Conservation (phyloP, 2,113 vertebrate genomes). For the Anser cygnoides region DNA sequence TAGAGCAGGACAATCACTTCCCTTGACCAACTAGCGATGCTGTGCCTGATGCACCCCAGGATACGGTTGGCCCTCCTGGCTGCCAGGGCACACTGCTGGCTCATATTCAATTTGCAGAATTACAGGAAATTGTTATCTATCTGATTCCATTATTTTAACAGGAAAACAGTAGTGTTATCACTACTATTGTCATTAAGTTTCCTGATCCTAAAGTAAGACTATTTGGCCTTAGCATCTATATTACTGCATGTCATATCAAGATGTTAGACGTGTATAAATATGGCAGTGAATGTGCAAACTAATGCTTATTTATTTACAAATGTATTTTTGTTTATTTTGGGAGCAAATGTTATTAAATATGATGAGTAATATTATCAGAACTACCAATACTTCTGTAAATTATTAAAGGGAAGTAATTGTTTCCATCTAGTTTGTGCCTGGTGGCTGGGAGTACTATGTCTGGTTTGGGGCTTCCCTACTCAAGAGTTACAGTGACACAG, state of each 20-base stretch:
- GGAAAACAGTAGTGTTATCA: neutral
- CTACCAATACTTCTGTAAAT: neutral
- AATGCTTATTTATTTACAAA: neutral
- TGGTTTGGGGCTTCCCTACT: neutral
- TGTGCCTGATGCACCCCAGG: too few species aligned
- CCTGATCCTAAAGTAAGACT: neutral
- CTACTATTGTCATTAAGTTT: neutral
- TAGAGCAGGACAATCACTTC: too few species aligned
- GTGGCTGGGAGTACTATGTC: neutral
- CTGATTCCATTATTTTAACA: neutral
- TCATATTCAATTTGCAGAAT: neutral
- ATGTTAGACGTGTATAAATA: neutral
- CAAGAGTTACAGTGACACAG: rapidly evolving
- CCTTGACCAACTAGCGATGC: too few species aligned
- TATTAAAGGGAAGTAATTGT: neutral
- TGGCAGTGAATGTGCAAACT: neutral
- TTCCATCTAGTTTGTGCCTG: neutral
- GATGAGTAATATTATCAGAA: neutral
- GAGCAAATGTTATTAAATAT: neutral
- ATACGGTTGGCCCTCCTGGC: too few species aligned
- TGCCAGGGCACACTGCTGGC: too few species aligned
- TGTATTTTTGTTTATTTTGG: neutral
- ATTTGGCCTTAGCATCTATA: neutral
- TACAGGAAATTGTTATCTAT: neutral
- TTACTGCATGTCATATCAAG: neutral